These are phyloP conservation scores for Harmothoe impar DNA, from an alignment of 2,888 invertebrate genomes.

Conservation along the genomic window DNA sequence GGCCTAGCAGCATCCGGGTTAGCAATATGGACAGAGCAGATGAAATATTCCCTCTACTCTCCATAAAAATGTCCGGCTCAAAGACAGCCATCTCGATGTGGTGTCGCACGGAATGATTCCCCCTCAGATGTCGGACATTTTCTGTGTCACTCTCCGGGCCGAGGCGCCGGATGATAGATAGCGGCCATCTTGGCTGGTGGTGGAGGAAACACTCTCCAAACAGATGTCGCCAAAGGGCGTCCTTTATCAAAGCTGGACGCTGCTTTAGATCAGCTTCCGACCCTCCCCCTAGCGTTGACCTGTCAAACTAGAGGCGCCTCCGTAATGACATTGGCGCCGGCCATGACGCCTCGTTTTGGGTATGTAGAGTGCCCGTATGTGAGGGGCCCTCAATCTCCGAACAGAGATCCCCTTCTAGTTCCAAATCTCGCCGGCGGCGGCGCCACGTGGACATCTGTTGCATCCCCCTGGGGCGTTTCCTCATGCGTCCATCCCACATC, in stretches of 20 bases:
- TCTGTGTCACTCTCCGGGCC: constrained; percentile 20
- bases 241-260: constrained; percentile 25
- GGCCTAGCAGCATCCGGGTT: too few relatives aligned
- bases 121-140: constrained; percentile 20
- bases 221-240: constrained; percentile 12
- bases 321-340: constrained; percentile 10
- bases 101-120: constrained; percentile 26
- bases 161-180: not conserved
- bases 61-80: not conserved
- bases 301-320: constrained; percentile 25
- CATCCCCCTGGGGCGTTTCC: not conserved
- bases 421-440: not conserved
- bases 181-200: not conserved
- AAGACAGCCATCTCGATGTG: not conserved
- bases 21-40: not conserved
- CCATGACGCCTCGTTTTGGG: not conserved
- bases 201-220: not conserved
- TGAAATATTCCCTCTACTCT: not conserved
- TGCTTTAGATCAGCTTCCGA: constrained; percentile 4
- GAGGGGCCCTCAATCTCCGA: not conserved
- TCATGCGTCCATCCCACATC: not conserved
- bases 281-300: not conserved
- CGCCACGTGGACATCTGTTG: not conserved
- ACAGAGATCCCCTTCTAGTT: not conserved
- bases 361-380: not conserved